These are phyloP conservation scores for Conus betulinus DNA, from an alignment of 1,140 invertebrate species.

Conservation along the genomic window DNA sequence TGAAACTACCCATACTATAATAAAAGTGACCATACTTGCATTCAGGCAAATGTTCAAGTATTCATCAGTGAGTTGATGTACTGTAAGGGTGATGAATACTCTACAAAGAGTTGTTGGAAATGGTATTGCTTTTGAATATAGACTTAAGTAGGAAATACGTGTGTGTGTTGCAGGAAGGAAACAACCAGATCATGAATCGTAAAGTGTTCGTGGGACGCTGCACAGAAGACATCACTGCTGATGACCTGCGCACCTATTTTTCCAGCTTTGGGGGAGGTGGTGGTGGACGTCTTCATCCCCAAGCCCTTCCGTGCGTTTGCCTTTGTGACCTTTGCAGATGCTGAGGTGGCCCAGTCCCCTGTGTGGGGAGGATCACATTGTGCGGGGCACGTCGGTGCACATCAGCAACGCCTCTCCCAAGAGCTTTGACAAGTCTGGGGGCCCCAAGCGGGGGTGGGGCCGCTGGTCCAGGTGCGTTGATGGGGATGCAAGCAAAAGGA, in stretches of 20 bases:
- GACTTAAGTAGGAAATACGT: no score
- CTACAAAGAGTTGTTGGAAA: no score
- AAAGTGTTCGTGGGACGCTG: constrained; percentile 78
- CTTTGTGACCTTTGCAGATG: constrained; percentile 77
- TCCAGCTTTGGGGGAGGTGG: constrained; percentile 75
- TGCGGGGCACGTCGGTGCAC: constrained; percentile 95
- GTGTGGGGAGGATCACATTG: constrained; percentile 98
- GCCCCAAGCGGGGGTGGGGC: constrained; percentile 12
- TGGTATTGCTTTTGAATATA: no score
- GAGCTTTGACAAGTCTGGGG: constrained; percentile 57
- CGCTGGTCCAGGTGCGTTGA: constrained; percentile 17
- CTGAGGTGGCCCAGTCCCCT: constrained; percentile 90
- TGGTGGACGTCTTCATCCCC: constrained; percentile 78
- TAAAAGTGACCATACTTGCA: no score
- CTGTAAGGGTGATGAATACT: no score
- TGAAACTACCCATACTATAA: no score
- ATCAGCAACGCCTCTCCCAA: constrained; percentile 97
- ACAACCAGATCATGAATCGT: constrained; percentile 69
- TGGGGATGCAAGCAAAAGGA: constrained; percentile 1
- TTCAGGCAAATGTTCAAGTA: no score
- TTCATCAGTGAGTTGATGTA: no score
- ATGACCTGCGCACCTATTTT: constrained; percentile 76
- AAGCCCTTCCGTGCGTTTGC: constrained; percentile 78
- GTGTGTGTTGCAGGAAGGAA: constrained; percentile 63
- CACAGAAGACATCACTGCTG: constrained; percentile 75